Base-by-base conservation (phyloP, 2,113 vertebrate species). In the Lepus europaeus region DNA sequence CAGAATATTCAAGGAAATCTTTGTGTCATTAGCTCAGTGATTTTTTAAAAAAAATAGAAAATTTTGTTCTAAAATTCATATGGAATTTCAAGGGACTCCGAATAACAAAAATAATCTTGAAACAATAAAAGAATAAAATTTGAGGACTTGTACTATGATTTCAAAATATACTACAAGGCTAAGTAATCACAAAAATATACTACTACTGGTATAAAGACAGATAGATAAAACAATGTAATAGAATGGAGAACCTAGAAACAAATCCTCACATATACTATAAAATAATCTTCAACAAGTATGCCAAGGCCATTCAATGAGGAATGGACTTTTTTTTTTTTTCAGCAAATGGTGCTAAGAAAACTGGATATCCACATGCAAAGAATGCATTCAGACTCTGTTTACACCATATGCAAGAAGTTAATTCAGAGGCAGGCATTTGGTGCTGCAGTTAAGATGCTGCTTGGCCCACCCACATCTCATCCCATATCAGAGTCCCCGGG, bases 161-260 rank as follows among this genome's bases (percentile, higher is more conserved):
- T 92, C 78, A 95, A 88, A 78, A 19, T 31, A 64, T 78, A 64
- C 49, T 84, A 45, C n/a, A 83, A 77, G 74, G 5, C n/a, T 88
- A 45, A 83, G 20, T 82, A 87, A 76, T 72, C n/a, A 83, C 88
- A 88, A 68, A 61, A 83, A 9, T 77, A 39, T 89, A 64, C 19
- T 89, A 64, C 19, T 70, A 45, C n/a, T 72, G 3, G 63, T 25
- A 78, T 78, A 88, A 83, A 89, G 79, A 33, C n/a, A 89, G 70
- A 56, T n/a, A 59, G 31, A 45, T 33, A 66, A 7, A 61, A 51
- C 87, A 77, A 83, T 94, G 51, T 29, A 89, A 76, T 31, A 76
- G 49, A 86, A 78, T 86, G 33, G 31, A 78, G 53, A 53, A 5
- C 63, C 36, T 51, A 78, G 63, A 77, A 92, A 77, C 69, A 77